These are phyloP conservation scores for Podocnemis expansa DNA, from an alignment of 2,113 vertebrate genomes.

Conservation along the genomic window DNA sequence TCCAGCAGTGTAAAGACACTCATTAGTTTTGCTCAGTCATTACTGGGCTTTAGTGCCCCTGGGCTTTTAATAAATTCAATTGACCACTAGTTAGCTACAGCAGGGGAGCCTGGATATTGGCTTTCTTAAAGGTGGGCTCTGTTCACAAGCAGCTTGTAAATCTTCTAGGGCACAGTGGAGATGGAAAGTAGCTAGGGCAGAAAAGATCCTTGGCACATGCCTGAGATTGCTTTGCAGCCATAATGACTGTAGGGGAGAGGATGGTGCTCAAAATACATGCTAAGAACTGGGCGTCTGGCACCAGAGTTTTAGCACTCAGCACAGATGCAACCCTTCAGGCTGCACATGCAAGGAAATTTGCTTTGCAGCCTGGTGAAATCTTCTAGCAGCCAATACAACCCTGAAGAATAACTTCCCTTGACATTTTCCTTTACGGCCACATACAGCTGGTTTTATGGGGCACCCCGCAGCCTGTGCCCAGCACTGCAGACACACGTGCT, in stretches of 20 bases:
- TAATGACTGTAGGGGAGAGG: neutral
- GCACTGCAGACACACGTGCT: neutral
- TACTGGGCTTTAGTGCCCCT: too few relatives aligned
- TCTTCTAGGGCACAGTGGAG: neutral
- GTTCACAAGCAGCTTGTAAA: too few relatives aligned
- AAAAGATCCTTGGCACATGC: neutral
- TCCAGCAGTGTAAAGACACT: neutral
- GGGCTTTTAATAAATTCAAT: neutral
- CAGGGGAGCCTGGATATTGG: neutral
- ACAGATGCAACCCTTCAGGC: neutral
- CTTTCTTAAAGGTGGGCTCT: too few relatives aligned
- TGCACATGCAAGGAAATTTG: neutral
- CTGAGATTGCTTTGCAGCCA: neutral
- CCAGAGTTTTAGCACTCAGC: neutral
- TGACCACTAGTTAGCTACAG: neutral
- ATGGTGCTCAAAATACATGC: neutral
- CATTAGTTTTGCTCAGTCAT: neutral
- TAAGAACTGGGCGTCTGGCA: accelerated
- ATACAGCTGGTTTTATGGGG: neutral
- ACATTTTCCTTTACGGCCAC: neutral
- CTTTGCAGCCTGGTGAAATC: neutral
- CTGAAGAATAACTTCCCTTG: neutral
- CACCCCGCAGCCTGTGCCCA: neutral
- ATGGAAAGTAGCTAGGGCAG: neutral
- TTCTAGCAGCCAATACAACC: neutral